These are phyloP conservation scores for Trichonephila clavipes DNA, from an alignment of 1,140 invertebrate genomes.

Conservation along the genomic window DNA sequence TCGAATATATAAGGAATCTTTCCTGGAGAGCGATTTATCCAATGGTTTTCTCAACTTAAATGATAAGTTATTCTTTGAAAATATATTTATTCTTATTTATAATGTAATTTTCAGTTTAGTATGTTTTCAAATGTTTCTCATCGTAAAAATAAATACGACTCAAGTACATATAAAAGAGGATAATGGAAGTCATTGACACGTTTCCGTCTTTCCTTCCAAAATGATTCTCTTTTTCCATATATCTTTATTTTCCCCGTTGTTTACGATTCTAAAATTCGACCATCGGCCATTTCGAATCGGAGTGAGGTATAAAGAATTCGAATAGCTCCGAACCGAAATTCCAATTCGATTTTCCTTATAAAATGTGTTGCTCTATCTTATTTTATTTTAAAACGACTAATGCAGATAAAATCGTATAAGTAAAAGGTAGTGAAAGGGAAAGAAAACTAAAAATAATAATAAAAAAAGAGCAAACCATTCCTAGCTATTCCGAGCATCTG, in stretches of 20 bases:
- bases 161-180: background rate
- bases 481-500: conserved; percentile 61
- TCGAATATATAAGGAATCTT: too few relatives aligned
- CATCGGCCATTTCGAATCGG: conserved; percentile 28
- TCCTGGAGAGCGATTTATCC: too few relatives aligned
- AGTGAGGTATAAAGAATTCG: conserved; percentile 57
- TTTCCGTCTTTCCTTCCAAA: background rate
- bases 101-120: background rate
- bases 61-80: background rate
- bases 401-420: conserved; percentile 40
- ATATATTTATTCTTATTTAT: background rate
- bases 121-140: background rate
- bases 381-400: conserved; percentile 61
- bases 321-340: conserved; percentile 32
- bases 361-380: conserved; percentile 64
- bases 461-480: conserved; percentile 49
- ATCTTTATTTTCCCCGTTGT: conserved; percentile 48
- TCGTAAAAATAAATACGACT: background rate
- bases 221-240: background rate
- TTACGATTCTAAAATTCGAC: conserved; percentile 31
- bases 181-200: conserved; percentile 15
- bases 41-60: too few relatives aligned
- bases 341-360: conserved; percentile 45
- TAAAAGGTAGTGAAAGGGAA: conserved; percentile 43
- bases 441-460: background rate